Base-by-base conservation (phyloP, 2,888 invertebrate species). In the Stenichneumon culpator region DNA sequence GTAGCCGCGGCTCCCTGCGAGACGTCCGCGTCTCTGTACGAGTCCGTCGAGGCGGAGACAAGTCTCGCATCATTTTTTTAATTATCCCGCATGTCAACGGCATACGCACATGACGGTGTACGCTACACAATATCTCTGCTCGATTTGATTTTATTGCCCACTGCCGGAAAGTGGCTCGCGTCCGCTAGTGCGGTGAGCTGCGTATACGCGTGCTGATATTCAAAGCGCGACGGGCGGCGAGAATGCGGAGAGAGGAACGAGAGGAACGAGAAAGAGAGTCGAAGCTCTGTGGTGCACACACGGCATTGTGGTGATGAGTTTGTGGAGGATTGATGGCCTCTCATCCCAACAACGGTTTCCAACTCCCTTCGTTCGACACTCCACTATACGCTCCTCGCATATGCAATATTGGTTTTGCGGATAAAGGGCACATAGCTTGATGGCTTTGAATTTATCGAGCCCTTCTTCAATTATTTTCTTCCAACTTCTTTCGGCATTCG, bases 11-110 rank as follows among this genome's bases (percentile, higher is more conserved):
- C 28, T 50, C 68, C 68, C 67, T 54, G 52, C 36, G 14, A 63
- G 36, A 36, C 57, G 57, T 57, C 25, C 22, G 36, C 19, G 9
- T 36, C 57, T 44, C 14, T 16, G 25, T 25, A 28, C 22, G n/a
- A 16, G 36, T 67, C 9, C 32, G 19, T 16, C n/a, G 7, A n/a
- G 68, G 19, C 22, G 25, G 32, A 44, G 78, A 39, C 1, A 74
- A 65, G 50, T 75, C 60, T 70, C 57, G 78, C 63, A 82, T 65
- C 47, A 52, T 82, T 83, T 85, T 83, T 87, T 79, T 88, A 86
- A 89, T 89, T 88, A 84, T 50, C 44, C 78, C 70, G 57, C 69
- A 84, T 70, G 86, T 87, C 88, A 86, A 44, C 47, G 25, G 25
- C 84, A 87, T 54, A 82, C 72, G 39, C 82, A 75, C 22, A 67